Evolutionary conservation across 2,797 vertebrate species (phyloP), one percentile per base, ranked within the genome.

Genomic region (Benthosema pterotum): DNA sequence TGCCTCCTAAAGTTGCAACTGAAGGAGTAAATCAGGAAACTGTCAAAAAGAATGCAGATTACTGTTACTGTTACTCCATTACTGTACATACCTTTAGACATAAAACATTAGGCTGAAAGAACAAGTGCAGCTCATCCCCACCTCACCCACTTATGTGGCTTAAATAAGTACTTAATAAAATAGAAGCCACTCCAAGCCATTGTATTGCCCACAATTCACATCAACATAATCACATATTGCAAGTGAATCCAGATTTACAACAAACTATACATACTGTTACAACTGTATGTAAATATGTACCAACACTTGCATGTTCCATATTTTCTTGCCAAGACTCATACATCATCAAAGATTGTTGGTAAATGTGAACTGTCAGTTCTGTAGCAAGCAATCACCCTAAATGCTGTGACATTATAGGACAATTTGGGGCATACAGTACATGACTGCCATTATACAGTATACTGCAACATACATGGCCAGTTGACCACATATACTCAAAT

Each of bases 361-460:
- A 17, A 17, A 49, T 8, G 32, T 32, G 6, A 32, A 9, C 6
- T 32, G 48, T 17, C 48, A 49, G 16, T 49, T 15, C 15, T 17
- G 16, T 49, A 49, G 16, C 48, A 8, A 18, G 2, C 11, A 3
- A 17, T 2, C 7, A 49, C 18, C 5, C 16, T 49, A 17, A 49
- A 49, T 11, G 16, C 15, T 18, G 17, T 17, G 9, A 18, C 48
- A 49, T 49, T 16, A 9, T 49, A 15, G 9, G 38, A 2, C 48
- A 65, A 14, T 38, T n/a, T 15, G 45, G 45, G 19, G 3, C 43
- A 71, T 32, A 32, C 32, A 32, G 32, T 32, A 32, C 32, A 32
- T 6, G 32, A 32, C 32, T 8, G 9, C n/a, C n/a, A n/a, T n/a
- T n/a, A n/a, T n/a, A n/a, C n/a, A n/a, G n/a, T n/a, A n/a, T n/a